Percentiles rank a stretch among this genome's conserved stretches.
Conservation (phyloP, 2,888 invertebrate species). For the Acrobasis consociella region DNA sequence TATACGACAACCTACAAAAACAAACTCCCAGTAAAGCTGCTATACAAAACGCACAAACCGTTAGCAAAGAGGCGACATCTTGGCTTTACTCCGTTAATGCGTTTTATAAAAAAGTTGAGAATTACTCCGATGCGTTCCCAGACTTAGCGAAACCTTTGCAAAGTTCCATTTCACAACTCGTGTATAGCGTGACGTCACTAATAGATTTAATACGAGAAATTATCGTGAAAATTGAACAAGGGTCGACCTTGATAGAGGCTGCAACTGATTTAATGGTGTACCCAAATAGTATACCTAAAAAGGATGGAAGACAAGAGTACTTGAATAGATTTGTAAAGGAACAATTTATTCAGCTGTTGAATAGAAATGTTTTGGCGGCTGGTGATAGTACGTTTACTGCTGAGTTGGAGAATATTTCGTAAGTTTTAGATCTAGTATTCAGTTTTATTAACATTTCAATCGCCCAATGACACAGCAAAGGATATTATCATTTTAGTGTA, state of each 20-base stretch:
- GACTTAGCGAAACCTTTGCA: conserved; percentile 90
- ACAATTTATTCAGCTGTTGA: conserved; percentile 61
- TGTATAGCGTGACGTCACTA: conserved; percentile 84
- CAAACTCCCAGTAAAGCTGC: conserved; percentile 37
- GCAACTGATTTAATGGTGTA: conserved; percentile 78
- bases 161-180: conserved; percentile 85
- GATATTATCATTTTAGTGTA: no score
- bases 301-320: conserved; percentile 49
- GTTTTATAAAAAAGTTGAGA: conserved; percentile 81
- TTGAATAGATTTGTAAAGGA: conserved; percentile 72
- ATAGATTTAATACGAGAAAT: conserved; percentile 79
- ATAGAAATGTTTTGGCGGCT: conserved; percentile 42
- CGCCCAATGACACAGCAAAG: no score
- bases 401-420: conserved; percentile 78
- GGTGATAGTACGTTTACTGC: conserved; percentile 44
- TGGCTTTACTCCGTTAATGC: conserved; percentile 81
- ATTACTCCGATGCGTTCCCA: conserved; percentile 86
- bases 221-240: conserved; percentile 58
- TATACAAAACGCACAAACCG: conserved; percentile 48
- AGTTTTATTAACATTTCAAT: no score
- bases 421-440: conserved; percentile 39
- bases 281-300: conserved; percentile 59
- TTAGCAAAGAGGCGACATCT: conserved; percentile 68
- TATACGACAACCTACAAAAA: conserved; percentile 43
- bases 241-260: conserved; percentile 46